Evolutionary conservation across 2,888 invertebrate genomes (phyloP), one percentile per base, ranked within the genome.

Genomic region (Antheraea yamamai): DNA sequence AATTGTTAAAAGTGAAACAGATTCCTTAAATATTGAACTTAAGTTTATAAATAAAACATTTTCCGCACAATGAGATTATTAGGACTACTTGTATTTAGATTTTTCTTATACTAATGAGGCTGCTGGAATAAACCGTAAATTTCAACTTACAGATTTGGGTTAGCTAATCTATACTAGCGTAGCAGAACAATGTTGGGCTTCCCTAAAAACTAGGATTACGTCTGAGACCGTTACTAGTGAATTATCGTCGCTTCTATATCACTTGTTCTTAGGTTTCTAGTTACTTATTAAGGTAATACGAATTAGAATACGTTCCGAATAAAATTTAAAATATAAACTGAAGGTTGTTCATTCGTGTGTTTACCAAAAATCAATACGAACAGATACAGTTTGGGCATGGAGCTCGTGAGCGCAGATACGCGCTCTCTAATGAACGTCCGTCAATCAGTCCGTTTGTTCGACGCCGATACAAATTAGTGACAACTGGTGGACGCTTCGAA

Each of bases 391-490:
- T 39, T 30, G 58, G 20, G 73, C 52, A 51, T 66, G 52, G 23
- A 70, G 26, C 70, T 73, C 58, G 68, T 73, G 70, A 68, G 58
- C 73, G 61, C 71, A 39, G 26, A 73, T 30, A 68, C 35, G 52
- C 73, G 73, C 81, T 81, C 88, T 84, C 91, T 92, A 92, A 92
- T 92, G 92, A 92, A 90, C 84, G 82, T 83, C 85, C 86, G 92
- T 92, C 92, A 91, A 91, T 92, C 92, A 91, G 88, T 81, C 84
- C 88, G 89, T 88, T 89, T 91, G 92, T 90, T 86, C 82, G 87
- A 84, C 85, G 81, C 81, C 83, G 84, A 84, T 85, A 87, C 90
- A 90, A 91, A 91, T 91, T 91, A 91, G 91, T 89, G 91, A 91
- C 89, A 90, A 87, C 87, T 81, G 74, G 80, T 81, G 84, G 84